Evolutionary conservation across 92 coral and sea anemone genomes (phyloP).

Genomic region (Porites evermanni): DNA sequence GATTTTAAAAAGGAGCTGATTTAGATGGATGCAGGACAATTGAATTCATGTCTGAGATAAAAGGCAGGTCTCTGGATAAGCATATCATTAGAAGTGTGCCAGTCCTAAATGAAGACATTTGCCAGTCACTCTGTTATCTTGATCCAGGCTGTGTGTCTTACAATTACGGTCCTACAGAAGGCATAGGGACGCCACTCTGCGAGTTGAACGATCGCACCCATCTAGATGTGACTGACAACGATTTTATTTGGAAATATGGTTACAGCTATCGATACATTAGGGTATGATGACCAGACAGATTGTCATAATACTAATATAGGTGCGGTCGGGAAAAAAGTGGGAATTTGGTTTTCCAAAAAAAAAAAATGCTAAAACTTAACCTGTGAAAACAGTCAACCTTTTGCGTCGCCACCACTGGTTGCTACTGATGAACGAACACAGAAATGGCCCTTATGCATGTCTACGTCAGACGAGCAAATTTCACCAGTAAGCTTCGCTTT

Average conservation of each 20-base stretch:
- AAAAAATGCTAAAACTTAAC: too few species aligned
- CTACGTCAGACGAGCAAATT: too few species aligned
- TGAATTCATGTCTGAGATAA: background rate
- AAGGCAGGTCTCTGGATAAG: background rate
- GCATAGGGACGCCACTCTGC: background rate
- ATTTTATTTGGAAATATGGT: background rate
- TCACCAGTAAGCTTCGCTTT: too few species aligned
- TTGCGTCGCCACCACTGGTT: too few species aligned
- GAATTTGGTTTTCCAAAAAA: too few species aligned
- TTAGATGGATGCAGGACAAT: background rate
- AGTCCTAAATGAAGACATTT: background rate
- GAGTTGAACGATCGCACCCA: constrained; percentile 15
- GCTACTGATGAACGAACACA: too few species aligned
- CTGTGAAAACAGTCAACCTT: too few species aligned
- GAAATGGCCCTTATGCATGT: too few species aligned
- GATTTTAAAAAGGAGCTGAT: background rate
- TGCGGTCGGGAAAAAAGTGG: too few species aligned
- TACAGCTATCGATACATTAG: background rate
- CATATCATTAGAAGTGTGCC: background rate
- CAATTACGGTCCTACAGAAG: constrained; percentile 8
- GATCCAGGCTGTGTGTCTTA: constrained; percentile 27
- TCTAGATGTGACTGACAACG: background rate
- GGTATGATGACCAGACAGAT: background rate
- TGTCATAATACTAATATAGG: background rate
- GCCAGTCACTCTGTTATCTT: background rate